Conservation (phyloP, 2,888 invertebrate species). For the Sicus ferrugineus region DNA sequence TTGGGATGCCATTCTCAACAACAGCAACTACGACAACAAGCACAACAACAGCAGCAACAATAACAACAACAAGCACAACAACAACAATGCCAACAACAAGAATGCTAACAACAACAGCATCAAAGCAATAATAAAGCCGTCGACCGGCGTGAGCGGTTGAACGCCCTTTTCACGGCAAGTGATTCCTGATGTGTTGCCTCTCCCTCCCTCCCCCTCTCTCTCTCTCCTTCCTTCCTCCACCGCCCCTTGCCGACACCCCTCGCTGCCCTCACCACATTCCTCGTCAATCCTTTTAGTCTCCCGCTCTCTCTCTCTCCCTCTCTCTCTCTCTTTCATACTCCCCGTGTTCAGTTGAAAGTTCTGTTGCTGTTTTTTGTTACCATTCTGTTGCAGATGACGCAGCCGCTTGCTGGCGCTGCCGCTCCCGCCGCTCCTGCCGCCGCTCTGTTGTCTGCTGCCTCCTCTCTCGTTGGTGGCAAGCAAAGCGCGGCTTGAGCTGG, state of each 20-base stretch:
- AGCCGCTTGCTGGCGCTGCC: neutral
- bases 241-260: slow-evolving; percentile 43
- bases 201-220: neutral
- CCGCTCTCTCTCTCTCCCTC: neutral
- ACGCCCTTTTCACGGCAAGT: slow-evolving; percentile 65
- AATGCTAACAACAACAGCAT: slow-evolving; percentile 44
- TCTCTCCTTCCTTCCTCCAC: neutral
- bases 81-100: slow-evolving; percentile 44
- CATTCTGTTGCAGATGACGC: slow-evolving; percentile 34
- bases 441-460: neutral
- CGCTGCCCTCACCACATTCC: neutral
- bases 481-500: slow-evolving; percentile 6
- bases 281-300: neutral
- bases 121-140: slow-evolving; percentile 32
- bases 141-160: slow-evolving; percentile 55
- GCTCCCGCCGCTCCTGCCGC: neutral
- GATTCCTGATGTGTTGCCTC: slow-evolving; percentile 48
- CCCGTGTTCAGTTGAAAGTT: neutral
- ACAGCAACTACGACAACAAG: slow-evolving; percentile 12
- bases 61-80: slow-evolving; percentile 21
- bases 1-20: neutral
- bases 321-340: slow-evolving; percentile 27
- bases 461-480: neutral
- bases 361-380: slow-evolving; percentile 6
- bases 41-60: slow-evolving; percentile 3